phyloP scores from a whole-genome alignment of 2,113 vertebrate genomes.

The Balaenoptera acutorostrata region DNA sequence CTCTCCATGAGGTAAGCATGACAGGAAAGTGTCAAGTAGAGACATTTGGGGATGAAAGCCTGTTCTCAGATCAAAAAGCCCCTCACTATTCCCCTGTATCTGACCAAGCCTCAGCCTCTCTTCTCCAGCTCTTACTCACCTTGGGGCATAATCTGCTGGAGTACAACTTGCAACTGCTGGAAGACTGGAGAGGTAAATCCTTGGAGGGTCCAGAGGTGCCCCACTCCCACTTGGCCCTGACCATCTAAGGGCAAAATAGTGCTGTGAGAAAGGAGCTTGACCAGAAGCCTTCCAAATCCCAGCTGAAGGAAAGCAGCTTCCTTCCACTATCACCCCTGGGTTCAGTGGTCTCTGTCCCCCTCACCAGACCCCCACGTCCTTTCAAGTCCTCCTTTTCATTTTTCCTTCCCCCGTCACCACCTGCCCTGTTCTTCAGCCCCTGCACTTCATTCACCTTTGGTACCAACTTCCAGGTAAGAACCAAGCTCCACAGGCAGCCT shows the following conservation, averaged over 20 bases:
- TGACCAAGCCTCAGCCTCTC: background rate
- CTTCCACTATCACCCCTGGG: background rate
- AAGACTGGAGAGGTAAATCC: slow-evolving; percentile 87
- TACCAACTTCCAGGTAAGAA: slow-evolving; percentile 83
- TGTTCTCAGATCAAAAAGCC: background rate
- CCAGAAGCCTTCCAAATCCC: background rate
- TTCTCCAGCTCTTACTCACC: slow-evolving; percentile 74
- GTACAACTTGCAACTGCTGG: slow-evolving; percentile 88
- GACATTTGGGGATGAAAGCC: background rate
- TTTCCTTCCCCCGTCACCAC: background rate
- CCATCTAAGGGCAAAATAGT: slow-evolving; percentile 83
- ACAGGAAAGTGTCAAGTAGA: background rate
- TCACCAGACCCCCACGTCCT: background rate
- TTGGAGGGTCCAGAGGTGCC: slow-evolving; percentile 85
- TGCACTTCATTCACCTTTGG: slow-evolving; percentile 79
- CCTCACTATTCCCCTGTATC: background rate
- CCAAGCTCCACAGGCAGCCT: slow-evolving; percentile 86
- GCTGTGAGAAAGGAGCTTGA: background rate
- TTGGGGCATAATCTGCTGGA: slow-evolving; percentile 89
- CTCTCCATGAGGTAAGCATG: background rate
- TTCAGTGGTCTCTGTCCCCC: background rate
- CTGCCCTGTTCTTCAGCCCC: background rate
- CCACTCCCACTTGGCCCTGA: slow-evolving; percentile 83
- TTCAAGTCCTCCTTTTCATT: background rate
- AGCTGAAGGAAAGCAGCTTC: background rate